Percentiles rank a stretch among this genome's conserved stretches.
Evolutionary conservation across 2,113 vertebrate species (phyloP).

Genomic region (Channa maculata): DNA sequence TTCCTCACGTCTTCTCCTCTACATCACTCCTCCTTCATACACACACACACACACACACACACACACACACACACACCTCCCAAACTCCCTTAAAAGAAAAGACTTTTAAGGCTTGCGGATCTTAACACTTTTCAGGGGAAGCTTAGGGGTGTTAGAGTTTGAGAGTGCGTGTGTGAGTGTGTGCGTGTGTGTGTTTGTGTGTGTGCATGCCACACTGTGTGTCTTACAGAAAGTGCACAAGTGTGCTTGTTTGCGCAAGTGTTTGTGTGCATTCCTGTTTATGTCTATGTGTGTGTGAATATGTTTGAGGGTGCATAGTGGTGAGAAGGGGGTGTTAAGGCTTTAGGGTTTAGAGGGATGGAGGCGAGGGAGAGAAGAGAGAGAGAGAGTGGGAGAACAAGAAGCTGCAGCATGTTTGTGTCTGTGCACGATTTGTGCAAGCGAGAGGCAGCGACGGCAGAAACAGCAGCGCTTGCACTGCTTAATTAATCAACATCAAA

Average conservation of each 20-base stretch:
- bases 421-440: conserved; percentile 25
- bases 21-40: conserved; percentile 16
- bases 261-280: conserved; percentile 34
- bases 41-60: conserved; percentile 11
- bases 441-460: conserved; percentile 55
- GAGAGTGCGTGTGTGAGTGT: conserved; percentile 4
- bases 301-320: neutral
- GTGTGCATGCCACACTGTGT: conserved; percentile 23
- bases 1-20: conserved; percentile 37
- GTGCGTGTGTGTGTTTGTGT: conserved; percentile 12
- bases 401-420: conserved; percentile 43
- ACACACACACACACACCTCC: conserved; percentile 18
- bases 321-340: conserved; percentile 33
- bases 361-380: conserved; percentile 48
- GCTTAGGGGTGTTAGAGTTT: conserved; percentile 53
- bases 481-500: conserved; percentile 88
- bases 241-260: conserved; percentile 1
- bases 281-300: conserved; percentile 35
- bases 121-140: conserved; percentile 62
- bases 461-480: conserved; percentile 81
- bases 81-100: conserved; percentile 69
- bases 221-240: neutral
- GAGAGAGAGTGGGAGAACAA: conserved; percentile 4
- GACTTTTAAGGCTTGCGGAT: conserved; percentile 71
- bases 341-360: conserved; percentile 72